Evolutionary conservation across 2,797 vertebrate genomes (phyloP), one percentile per base, ranked within the genome.

Genomic region (Microcaecilia unicolor): DNA sequence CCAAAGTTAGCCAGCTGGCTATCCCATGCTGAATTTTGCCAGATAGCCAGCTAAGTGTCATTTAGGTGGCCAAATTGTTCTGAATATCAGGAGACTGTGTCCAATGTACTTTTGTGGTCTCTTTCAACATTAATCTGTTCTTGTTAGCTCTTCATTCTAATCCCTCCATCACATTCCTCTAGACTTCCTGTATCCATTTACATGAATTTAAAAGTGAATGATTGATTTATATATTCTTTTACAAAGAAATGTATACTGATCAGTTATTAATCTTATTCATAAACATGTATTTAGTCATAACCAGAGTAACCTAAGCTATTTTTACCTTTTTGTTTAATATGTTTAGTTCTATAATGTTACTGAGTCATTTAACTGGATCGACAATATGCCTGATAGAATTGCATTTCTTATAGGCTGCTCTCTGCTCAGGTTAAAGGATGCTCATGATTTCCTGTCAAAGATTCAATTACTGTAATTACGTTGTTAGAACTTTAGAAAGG

Each of bases 401-500:
- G 13, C 24, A 23, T 42, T 38, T 45, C 44, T 52, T 52, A 6
- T 25, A 58, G 43, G 13, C 11, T 47, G 15, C 34, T 58, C 13
- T 13, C 21, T 17, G 10, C 19, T 37, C 31, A 31, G 15, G 16
- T 28, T 49, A 28, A 61, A 58, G 59, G 23, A 39, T 26, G 41
- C 26, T 47, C 39, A 31, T 37, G 36, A 6, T n/a, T n/a, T 37
- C 48, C 55, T 52, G 28, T 46, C 44, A 40, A 26, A 53, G 39
- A 27, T 60, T 43, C 48, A 56, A 32, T 61, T 11, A 37, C 28
- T 50, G 18, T 44, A 54, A 59, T 65, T 51, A 55, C 46, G 21
- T 51, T 61, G 39, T 51, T 67, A 56, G 23, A 49, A 28, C 34
- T 48, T 61, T 54, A 49, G 19, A 46, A n/a, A 55, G 38, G 23